Conservation (phyloP, 2,888 invertebrate species). For the Xestobium rufovillosum region DNA sequence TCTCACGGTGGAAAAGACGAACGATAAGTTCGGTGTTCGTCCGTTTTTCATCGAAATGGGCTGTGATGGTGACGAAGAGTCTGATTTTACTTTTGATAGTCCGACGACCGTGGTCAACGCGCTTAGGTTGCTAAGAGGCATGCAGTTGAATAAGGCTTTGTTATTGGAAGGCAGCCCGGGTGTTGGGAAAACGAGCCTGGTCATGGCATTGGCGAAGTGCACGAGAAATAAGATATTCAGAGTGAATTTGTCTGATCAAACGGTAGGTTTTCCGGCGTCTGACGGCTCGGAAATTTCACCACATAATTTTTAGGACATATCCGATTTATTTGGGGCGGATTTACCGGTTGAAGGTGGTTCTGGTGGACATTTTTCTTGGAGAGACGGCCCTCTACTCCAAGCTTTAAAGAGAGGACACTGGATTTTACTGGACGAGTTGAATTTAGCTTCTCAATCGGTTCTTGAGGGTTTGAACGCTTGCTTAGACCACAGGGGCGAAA, state of each 20-base stretch:
- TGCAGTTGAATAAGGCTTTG: conserved; percentile 87
- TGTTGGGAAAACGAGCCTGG: conserved; percentile 95
- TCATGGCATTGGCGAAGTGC: conserved; percentile 79
- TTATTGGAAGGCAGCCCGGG: conserved; percentile 96
- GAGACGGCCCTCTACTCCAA: conserved; percentile 89
- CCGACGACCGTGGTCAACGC: conserved; percentile 77
- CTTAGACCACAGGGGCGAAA: conserved; percentile 93
- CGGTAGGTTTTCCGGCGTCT: conserved; percentile 53
- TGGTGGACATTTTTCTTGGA: conserved; percentile 88
- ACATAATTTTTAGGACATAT: conserved; percentile 64
- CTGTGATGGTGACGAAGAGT: conserved; percentile 25
- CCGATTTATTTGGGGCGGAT: conserved; percentile 97
- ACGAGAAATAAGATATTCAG: conserved; percentile 80
- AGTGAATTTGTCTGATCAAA: conserved; percentile 98
- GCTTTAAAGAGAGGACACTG: conserved; percentile 91
- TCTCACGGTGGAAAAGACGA: conserved; percentile 35
- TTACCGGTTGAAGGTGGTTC: conserved; percentile 83
- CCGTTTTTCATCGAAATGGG: conserved; percentile 69
- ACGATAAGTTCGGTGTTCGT: conserved; percentile 58
- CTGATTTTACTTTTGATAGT: conserved; percentile 64
- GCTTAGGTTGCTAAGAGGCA: conserved; percentile 74
- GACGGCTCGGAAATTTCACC: neutral
- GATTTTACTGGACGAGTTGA: conserved; percentile 96
- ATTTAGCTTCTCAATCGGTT: conserved; percentile 96
- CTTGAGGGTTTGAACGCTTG: conserved; percentile 98